These are phyloP conservation scores for Philantomba maxwellii DNA, from an alignment of 2,113 vertebrate species.

Conservation along the genomic window DNA sequence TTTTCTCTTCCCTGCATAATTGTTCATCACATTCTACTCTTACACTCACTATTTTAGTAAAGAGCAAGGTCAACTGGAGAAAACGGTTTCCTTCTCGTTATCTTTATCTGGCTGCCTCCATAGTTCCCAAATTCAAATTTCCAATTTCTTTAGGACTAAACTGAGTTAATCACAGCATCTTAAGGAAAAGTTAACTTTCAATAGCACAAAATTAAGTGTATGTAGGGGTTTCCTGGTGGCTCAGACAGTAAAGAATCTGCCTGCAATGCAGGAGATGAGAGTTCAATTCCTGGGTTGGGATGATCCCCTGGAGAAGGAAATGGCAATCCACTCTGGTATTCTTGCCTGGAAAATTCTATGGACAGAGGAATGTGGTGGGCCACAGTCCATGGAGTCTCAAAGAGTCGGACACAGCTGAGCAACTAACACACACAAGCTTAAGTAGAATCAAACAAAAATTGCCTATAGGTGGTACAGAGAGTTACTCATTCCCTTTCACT, in stretches of 20 bases:
- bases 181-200: not conserved
- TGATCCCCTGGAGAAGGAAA: not conserved
- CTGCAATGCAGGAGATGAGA: not conserved
- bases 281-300: not conserved
- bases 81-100: not conserved
- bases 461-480: not conserved
- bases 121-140: constrained; percentile 18
- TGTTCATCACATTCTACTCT: not conserved
- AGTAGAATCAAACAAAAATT: not conserved
- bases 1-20: not conserved
- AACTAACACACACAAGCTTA: not conserved
- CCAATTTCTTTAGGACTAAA: constrained; percentile 19
- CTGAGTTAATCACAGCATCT: not conserved
- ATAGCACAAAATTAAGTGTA: not conserved
- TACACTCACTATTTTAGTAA: not conserved
- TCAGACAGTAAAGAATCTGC: not conserved
- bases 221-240: not conserved
- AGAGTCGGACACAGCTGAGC: not conserved
- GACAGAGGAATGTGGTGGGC: not conserved
- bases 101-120: not conserved
- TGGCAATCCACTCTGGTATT: not conserved
- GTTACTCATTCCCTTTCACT: not conserved
- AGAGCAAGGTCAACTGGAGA: not conserved
- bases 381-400: not conserved
- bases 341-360: not conserved